These are phyloP conservation scores for Cyphomyrus discorhynchus DNA, from an alignment of 2,113 vertebrate genomes.

Conservation along the genomic window DNA sequence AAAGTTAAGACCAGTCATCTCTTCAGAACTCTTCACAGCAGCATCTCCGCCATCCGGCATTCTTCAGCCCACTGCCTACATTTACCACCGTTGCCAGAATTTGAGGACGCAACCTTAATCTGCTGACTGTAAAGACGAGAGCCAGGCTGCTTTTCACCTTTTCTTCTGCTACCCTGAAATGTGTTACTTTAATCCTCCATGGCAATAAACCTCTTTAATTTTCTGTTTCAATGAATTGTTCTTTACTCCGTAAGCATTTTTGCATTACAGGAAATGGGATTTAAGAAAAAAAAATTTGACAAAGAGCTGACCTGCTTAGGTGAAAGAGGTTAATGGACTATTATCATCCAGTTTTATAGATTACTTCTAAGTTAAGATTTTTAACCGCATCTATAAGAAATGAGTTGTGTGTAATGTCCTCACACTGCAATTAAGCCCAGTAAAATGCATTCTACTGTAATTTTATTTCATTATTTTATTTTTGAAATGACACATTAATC, in stretches of 20 bases:
- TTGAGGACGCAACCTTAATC: neutral
- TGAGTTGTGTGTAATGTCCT: slow-evolving; percentile 42
- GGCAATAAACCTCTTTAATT: neutral
- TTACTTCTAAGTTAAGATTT: slow-evolving; percentile 35
- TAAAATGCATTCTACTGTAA: neutral
- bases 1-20: neutral
- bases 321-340: neutral
- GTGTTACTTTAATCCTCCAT: neutral
- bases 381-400: slow-evolving; percentile 39
- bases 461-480: slow-evolving; percentile 41
- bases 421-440: slow-evolving; percentile 46
- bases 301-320: neutral
- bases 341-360: slow-evolving; percentile 33
- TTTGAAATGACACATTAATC: slow-evolving; percentile 43
- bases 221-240: neutral
- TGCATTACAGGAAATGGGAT: neutral
- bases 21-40: neutral
- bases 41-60: neutral
- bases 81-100: neutral
- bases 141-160: neutral
- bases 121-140: neutral
- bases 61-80: neutral
- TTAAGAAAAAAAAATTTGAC: neutral
- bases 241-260: neutral
- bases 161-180: neutral